Conservation (phyloP, 2,113 vertebrate species). For the Hipposideros armiger region DNA sequence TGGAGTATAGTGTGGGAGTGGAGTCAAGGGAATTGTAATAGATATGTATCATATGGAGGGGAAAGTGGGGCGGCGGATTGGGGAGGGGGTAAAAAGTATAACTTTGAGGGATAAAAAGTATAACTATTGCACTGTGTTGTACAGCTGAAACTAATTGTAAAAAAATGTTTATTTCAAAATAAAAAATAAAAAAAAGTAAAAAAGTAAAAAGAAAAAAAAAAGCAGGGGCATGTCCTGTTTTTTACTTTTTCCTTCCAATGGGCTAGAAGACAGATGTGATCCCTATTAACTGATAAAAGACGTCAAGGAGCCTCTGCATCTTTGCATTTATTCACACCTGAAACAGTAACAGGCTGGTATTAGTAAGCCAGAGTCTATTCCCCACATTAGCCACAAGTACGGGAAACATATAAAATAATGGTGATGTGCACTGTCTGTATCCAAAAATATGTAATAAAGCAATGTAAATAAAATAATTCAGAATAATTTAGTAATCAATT, state of each 20-base stretch:
- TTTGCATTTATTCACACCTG: neutral
- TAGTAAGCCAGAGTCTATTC: neutral
- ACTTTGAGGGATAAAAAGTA: too few relatives aligned
- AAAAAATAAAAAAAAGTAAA: too few relatives aligned
- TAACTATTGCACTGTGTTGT: too few relatives aligned
- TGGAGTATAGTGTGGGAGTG: too few relatives aligned
- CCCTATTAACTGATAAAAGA: neutral
- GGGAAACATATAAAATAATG: neutral
- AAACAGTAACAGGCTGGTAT: neutral
- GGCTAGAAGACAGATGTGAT: neutral
- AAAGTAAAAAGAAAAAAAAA: too few relatives aligned
- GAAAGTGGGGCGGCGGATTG: too few relatives aligned
- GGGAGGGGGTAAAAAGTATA: too few relatives aligned
- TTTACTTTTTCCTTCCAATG: neutral
- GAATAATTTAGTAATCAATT: constrained; percentile 18
- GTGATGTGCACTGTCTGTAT: neutral
- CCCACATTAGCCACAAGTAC: neutral
- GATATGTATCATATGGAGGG: too few relatives aligned
- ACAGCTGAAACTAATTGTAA: too few relatives aligned
- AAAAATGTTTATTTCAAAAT: too few relatives aligned
- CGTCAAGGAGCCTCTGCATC: neutral
- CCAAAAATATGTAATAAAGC: neutral
- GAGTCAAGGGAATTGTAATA: too few relatives aligned
- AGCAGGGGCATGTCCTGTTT: neutral
- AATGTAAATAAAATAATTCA: constrained; percentile 20